Evolutionary conservation across 2,113 vertebrate species (phyloP).

Genomic region (Mirounga angustirostris): DNA sequence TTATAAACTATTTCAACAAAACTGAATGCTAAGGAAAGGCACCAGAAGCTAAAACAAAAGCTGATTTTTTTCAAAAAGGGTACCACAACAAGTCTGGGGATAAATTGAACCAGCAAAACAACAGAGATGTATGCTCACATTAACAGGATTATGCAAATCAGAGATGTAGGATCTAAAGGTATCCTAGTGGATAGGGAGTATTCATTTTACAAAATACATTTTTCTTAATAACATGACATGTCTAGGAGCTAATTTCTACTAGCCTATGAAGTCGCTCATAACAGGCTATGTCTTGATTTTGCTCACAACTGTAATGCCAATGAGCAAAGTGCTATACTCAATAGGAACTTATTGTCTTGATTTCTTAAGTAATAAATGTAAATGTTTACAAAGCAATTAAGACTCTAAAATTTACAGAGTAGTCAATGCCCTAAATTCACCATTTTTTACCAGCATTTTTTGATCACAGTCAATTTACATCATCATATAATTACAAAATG

Average conservation of each 20-base stretch:
- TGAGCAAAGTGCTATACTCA: not conserved
- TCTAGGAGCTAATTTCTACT: not conserved
- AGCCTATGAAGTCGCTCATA: not conserved
- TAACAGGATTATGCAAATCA: not conserved
- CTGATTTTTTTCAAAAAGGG: not conserved
- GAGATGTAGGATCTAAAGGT: not conserved
- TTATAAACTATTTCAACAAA: constrained; percentile 6
- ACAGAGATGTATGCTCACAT: not conserved
- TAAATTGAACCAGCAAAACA: not conserved
- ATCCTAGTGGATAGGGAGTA: not conserved
- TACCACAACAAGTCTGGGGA: not conserved
- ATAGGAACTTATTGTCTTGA: not conserved
- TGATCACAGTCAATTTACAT: not conserved
- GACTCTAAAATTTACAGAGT: not conserved
- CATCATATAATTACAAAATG: not conserved
- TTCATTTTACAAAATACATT: not conserved
- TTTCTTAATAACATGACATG: not conserved
- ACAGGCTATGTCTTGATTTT: not conserved
- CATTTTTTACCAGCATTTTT: constrained; percentile 6
- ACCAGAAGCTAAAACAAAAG: constrained; percentile 23
- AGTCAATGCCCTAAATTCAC: not conserved
- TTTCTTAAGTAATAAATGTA: not conserved
- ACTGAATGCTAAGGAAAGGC: not conserved
- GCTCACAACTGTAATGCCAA: not conserved
- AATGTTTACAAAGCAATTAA: not conserved